These are phyloP conservation scores for Esox masquinongy DNA, from an alignment of 2,797 vertebrate species.

Conservation along the genomic window DNA sequence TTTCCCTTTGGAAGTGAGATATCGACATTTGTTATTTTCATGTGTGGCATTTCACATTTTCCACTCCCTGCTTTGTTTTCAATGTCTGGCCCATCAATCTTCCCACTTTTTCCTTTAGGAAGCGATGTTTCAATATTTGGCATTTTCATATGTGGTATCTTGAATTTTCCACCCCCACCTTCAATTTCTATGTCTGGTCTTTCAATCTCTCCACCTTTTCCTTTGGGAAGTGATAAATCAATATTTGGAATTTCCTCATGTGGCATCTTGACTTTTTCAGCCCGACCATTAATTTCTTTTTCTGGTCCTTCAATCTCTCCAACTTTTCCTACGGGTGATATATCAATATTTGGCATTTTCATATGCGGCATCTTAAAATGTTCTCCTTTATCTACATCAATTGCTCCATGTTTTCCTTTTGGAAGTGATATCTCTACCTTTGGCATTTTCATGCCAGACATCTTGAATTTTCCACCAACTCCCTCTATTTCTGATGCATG, in stretches of 20 bases:
- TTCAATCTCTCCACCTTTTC: slow-evolving; percentile 16
- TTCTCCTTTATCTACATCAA: slow-evolving; percentile 11
- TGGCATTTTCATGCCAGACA: slow-evolving; percentile 52
- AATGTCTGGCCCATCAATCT: slow-evolving; percentile 12
- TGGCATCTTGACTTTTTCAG: slow-evolving; percentile 32
- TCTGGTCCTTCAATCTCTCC: slow-evolving; percentile 20
- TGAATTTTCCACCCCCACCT: slow-evolving; percentile 41
- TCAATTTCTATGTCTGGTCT: not conserved
- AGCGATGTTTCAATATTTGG: slow-evolving; percentile 64
- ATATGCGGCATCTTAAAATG: slow-evolving; percentile 55
- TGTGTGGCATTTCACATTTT: slow-evolving; percentile 16
- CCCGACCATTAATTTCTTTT: not conserved
- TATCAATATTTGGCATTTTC: slow-evolving; percentile 56
- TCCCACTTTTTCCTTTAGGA: slow-evolving; percentile 39
- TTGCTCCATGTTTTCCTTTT: slow-evolving; percentile 40
- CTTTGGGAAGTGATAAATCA: slow-evolving; percentile 50
- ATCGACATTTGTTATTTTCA: slow-evolving; percentile 53
- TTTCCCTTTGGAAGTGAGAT: slow-evolving; percentile 33
- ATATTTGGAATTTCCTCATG: slow-evolving; percentile 55
- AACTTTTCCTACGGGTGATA: slow-evolving; percentile 37
- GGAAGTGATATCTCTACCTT: slow-evolving; percentile 57
- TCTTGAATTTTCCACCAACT: slow-evolving; percentile 32
- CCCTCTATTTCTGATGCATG: slow-evolving; percentile 22
- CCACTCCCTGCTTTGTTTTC: slow-evolving; percentile 8
- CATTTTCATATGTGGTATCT: slow-evolving; percentile 53